Conservation (phyloP, 2,113 vertebrate genomes). For the Ancistrus triradiatus region DNA sequence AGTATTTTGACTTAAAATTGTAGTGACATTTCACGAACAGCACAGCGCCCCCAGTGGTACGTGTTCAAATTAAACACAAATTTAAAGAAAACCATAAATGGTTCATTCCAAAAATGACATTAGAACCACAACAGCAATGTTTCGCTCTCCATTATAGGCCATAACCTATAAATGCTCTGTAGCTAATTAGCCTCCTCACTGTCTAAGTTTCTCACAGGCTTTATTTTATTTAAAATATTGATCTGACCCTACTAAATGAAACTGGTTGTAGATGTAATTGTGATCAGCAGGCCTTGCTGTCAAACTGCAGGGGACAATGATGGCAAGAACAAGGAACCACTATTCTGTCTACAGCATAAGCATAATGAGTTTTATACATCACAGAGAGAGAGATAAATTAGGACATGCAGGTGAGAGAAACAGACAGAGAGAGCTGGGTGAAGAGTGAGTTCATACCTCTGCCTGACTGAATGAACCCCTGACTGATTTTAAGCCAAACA, state of each 20-base stretch:
- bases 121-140: too few species aligned
- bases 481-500: constrained; percentile 15
- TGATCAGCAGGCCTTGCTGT: constrained; percentile 6
- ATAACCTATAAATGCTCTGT: constrained; percentile 16
- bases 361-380: too few species aligned
- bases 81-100: too few species aligned
- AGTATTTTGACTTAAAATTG: too few species aligned
- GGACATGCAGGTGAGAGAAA: too few species aligned
- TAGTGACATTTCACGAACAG: too few species aligned
- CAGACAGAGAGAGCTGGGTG: not conserved
- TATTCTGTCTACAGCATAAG: too few species aligned
- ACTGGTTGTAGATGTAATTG: constrained; percentile 14
- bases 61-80: too few species aligned
- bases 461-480: constrained; percentile 4
- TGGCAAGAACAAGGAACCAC: too few species aligned
- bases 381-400: too few species aligned
- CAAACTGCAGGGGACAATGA: not conserved
- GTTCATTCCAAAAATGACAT: too few species aligned
- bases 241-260: constrained; percentile 24
- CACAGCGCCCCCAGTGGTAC: too few species aligned
- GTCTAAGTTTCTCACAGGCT: not conserved
- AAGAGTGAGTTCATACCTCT: not conserved
- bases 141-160: constrained; percentile 5
- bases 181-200: constrained; percentile 20
- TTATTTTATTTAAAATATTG: constrained; percentile 34